phyloP scores from a whole-genome alignment of 1,140 invertebrate species.

The Holcopasites calliopsidis region DNA sequence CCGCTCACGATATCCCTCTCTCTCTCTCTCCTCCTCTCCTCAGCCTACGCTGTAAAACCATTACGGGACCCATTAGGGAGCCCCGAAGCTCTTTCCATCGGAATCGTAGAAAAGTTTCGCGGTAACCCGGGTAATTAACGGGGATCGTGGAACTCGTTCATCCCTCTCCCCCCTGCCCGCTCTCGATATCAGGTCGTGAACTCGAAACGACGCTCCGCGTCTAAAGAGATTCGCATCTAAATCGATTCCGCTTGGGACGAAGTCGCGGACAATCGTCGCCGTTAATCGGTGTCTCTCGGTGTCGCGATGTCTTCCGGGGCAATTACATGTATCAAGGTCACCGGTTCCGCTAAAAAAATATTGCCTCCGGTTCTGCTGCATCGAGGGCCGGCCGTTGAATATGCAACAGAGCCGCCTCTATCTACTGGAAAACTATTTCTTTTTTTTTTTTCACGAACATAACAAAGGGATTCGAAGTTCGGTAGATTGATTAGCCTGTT shows the following conservation, averaged over 20 bases:
- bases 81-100: conserved; percentile 54
- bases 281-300: conserved; percentile 53
- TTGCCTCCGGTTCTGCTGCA: not conserved
- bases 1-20: conserved; percentile 8
- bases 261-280: conserved; percentile 50
- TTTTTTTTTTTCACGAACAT: not conserved
- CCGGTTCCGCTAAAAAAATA: conserved; percentile 17
- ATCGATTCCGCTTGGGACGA: conserved; percentile 57
- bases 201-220: conserved; percentile 34
- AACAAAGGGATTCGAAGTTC: no score
- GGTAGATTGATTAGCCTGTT: conserved; percentile 1
- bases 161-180: conserved; percentile 51
- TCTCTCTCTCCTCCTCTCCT: not conserved
- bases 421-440: not conserved
- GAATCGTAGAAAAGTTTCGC: conserved; percentile 65
- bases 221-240: conserved; percentile 57
- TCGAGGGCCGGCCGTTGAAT: conserved; percentile 10
- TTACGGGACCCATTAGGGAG: conserved; percentile 63
- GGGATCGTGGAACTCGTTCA: conserved; percentile 61
- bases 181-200: conserved; percentile 58
- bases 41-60: conserved; percentile 56
- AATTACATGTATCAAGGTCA: conserved; percentile 41
- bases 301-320: conserved; percentile 33
- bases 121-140: conserved; percentile 66
- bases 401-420: not conserved